Conservation (phyloP, 2,797 vertebrate species). For the Otolemur crassicaudatus region DNA sequence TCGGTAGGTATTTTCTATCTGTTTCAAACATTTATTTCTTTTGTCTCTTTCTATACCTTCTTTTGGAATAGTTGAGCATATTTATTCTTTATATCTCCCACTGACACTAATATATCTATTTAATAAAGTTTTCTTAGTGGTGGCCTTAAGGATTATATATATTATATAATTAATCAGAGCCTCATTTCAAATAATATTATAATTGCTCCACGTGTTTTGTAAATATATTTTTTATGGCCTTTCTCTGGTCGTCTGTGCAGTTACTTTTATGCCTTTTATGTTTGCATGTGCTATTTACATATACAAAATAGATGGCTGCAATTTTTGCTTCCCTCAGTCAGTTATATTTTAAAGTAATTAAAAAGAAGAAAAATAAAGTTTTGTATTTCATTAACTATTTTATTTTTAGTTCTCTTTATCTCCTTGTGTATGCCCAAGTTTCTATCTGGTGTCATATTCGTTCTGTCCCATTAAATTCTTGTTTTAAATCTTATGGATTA, state of each 20-base stretch:
- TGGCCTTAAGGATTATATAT: not conserved
- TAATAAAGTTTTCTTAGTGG: not conserved
- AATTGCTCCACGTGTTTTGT: not conserved
- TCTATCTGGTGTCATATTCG: not conserved
- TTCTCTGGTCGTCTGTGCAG: not conserved
- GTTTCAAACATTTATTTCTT: not conserved
- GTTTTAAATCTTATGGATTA: not conserved
- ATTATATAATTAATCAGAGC: not conserved
- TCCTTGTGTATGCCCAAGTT: not conserved
- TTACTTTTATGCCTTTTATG: not conserved
- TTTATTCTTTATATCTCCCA: not conserved
- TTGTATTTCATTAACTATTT: not conserved
- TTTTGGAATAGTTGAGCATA: not conserved
- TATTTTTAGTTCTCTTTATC: not conserved
- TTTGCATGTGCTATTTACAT: not conserved
- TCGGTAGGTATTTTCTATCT: not conserved
- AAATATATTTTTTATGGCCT: not conserved
- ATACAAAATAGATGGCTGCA: not conserved
- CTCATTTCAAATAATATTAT: not conserved
- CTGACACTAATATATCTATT: not conserved
- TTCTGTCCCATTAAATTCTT: not conserved
- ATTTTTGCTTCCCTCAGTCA: not conserved
- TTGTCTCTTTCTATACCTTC: not conserved
- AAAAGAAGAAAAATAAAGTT: not conserved
- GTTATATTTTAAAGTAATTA: conserved; percentile 54